Evolutionary conservation across 2,797 vertebrate genomes (phyloP), one percentile per base, ranked within the genome.

Genomic region (Lithobates sylvaticus): DNA sequence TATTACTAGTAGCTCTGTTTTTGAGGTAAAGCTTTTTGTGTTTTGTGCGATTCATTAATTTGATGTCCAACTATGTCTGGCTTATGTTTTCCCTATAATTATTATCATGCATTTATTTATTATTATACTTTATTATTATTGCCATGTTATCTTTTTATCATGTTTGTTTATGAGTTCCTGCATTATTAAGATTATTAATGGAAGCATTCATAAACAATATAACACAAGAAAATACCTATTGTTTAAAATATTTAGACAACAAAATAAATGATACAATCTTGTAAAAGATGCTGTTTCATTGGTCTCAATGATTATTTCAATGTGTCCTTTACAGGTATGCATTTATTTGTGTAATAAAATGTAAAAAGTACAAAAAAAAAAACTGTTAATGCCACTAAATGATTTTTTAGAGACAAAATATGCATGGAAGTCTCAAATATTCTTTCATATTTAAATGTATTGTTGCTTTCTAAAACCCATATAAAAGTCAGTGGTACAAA

Each of bases 361-460:
- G 0, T 82, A 50, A 10, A 77, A 78, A 84, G 78, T 61, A 76
- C 42, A 21, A 26, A 86, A 74, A 80, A 76, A 83, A 58, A 70
- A 70, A n/a, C n/a, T n/a, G 64, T 79, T 75, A 84, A 87, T 87
- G 81, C 75, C 86, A 87, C 32, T n/a, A 70, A 68, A 80, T 87
- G n/a, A 76, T 2, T 80, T 83, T 80, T 42, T 21, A 36, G 75
- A 36, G 27, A 26, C 36, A 27, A 78, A 87, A 84, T 75, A 75
- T 80, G 32, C 61, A 58, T 36, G 13, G 5, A 68, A 44, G 61
- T 36, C 29, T 80, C 5, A 58, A 79, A 61, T 18, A 68, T 15
- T 84, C 81, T 84, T 80, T 78, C 54, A 75, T 79, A 80, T 87
- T 84, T 65, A 87, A 84, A 80, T 80, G 10, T 26, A 23, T 65